Evolutionary conservation across 1,140 invertebrate species (phyloP).

Genomic region (Tribolium madens): DNA sequence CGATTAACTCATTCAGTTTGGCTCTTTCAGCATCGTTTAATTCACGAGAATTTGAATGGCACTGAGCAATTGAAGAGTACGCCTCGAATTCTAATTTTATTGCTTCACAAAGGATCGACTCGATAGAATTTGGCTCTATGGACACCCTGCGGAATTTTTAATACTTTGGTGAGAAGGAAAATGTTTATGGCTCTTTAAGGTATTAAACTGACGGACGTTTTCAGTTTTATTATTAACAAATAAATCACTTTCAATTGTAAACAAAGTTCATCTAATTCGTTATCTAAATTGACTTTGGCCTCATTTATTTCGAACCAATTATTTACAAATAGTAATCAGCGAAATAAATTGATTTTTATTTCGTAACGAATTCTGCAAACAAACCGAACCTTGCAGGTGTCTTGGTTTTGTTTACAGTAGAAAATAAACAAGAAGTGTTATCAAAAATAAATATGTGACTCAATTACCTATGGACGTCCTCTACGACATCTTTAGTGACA

Average conservation of each 20-base stretch:
- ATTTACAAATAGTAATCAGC: conserved; percentile 14
- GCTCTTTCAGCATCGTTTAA: conserved; percentile 85
- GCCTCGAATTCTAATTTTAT: conserved; percentile 86
- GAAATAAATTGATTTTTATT: not conserved
- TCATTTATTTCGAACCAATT: not conserved
- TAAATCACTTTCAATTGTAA: not conserved
- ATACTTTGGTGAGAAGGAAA: too few species aligned
- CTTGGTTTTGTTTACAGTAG: not conserved
- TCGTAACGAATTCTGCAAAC: conserved; percentile 12
- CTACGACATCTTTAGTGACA: conserved; percentile 73
- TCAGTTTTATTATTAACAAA: too few species aligned
- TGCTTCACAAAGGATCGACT: conserved; percentile 84
- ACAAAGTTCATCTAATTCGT: conserved; percentile 15
- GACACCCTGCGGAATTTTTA: not conserved
- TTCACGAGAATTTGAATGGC: conserved; percentile 73
- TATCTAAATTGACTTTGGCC: conserved; percentile 18
- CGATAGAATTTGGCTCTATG: conserved; percentile 74
- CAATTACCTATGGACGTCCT: conserved; percentile 73
- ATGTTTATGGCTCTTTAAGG: too few species aligned
- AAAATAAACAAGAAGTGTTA: conserved; percentile 3
- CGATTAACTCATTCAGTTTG: conserved; percentile 85
- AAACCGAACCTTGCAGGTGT: not conserved
- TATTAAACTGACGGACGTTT: too few species aligned
- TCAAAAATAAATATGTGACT: conserved; percentile 8
- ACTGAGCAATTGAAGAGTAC: conserved; percentile 72